phyloP scores from a whole-genome alignment of 2,888 invertebrate species.

The Agrochola litura region DNA sequence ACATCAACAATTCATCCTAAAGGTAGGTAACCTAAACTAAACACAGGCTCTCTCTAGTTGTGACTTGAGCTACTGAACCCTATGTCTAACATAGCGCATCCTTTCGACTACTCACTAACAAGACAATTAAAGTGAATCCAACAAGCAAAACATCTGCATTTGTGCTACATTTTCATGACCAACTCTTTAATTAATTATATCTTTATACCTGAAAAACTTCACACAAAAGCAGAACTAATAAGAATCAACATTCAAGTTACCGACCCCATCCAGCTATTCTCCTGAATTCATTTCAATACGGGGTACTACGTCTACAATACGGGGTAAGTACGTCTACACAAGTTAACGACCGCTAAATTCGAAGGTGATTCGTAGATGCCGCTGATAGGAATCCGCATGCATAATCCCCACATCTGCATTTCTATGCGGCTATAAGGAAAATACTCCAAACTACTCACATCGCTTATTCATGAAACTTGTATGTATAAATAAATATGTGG shows the following conservation, averaged over 20 bases:
- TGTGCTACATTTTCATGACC: too few relatives aligned
- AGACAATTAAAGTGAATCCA: too few relatives aligned
- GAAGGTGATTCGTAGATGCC: slow-evolving; percentile 83
- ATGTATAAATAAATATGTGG: slow-evolving; percentile 39
- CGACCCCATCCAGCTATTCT: background rate
- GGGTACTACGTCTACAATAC: background rate
- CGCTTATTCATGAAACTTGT: slow-evolving; percentile 60
- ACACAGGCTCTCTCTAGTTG: too few relatives aligned
- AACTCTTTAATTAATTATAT: background rate
- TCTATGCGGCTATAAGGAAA: slow-evolving; percentile 48
- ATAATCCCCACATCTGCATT: slow-evolving; percentile 67
- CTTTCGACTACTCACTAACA: too few relatives aligned
- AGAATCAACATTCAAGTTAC: background rate
- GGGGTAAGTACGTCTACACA: slow-evolving; percentile 20
- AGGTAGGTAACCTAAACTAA: too few relatives aligned
- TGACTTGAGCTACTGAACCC: too few relatives aligned
- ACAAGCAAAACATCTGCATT: too few relatives aligned
- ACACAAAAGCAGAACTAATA: background rate
- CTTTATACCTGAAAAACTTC: too few relatives aligned
- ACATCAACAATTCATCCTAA: too few relatives aligned
- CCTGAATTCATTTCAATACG: slow-evolving; percentile 1
- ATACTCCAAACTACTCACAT: slow-evolving; percentile 53
- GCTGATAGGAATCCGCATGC: slow-evolving; percentile 70
- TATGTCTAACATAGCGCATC: too few relatives aligned
- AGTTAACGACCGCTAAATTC: slow-evolving; percentile 71